Evolutionary conservation across 2,888 invertebrate genomes (phyloP).

Genomic region (Carabus problematicus): DNA sequence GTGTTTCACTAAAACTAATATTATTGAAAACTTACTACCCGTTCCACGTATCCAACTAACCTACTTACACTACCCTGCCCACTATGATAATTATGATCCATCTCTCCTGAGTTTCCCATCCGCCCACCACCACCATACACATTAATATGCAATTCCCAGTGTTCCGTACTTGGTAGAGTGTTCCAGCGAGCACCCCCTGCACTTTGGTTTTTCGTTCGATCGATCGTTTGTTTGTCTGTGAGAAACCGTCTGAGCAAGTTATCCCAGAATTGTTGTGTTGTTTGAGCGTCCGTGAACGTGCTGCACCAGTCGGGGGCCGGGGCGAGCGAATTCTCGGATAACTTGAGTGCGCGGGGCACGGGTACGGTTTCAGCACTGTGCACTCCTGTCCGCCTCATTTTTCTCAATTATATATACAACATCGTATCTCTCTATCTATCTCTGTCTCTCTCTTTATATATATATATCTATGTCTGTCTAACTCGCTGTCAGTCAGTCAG

Average conservation of each 20-base stretch:
- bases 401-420: too few species aligned
- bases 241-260: constrained; percentile 35
- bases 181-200: constrained; percentile 31
- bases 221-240: constrained; percentile 26
- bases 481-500: too few species aligned
- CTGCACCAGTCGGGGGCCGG: constrained; percentile 30
- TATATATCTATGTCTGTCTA: too few species aligned
- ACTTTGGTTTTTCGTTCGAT: constrained; percentile 27
- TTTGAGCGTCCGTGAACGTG: constrained; percentile 5
- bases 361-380: too few species aligned
- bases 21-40: not conserved
- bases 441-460: too few species aligned
- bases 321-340: constrained; percentile 32
- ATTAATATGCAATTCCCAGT: too few species aligned
- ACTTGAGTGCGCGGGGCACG: constrained; percentile 13
- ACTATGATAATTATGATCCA: too few species aligned
- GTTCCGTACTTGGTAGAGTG: too few species aligned
- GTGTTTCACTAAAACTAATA: constrained; percentile 31
- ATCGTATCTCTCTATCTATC: too few species aligned
- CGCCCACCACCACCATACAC: not conserved
- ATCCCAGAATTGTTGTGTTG: constrained; percentile 31
- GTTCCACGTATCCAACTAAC: not conserved
- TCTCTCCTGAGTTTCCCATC: not conserved
- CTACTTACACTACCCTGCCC: not conserved
- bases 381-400: too few species aligned